A percentile compares a stretch with the other conserved stretches of the same genome.
Evolutionary conservation across 2,113 vertebrate species (phyloP).

Genomic region (Aramus guarauna): DNA sequence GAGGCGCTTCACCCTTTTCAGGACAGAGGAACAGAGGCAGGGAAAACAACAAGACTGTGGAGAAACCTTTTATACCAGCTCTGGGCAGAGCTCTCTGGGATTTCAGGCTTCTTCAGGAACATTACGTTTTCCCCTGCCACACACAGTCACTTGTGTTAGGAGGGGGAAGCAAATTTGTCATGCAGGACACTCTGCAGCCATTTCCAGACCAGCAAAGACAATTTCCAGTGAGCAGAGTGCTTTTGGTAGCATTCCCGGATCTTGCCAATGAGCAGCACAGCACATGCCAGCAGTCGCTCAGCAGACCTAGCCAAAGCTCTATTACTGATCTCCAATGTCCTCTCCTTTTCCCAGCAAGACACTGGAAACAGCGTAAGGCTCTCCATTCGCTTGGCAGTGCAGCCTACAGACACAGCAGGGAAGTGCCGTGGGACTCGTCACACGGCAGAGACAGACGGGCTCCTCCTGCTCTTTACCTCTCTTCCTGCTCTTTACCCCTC

Average conservation of each 20-base stretch:
- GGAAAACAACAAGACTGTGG: not conserved
- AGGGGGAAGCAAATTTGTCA: not conserved
- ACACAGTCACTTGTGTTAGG: not conserved
- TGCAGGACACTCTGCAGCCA: not conserved
- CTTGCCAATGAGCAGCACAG: not conserved
- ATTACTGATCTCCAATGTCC: not conserved
- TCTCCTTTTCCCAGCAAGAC: constrained; percentile 37
- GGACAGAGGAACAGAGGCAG: not conserved
- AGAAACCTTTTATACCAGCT: not conserved
- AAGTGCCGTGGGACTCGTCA: not conserved
- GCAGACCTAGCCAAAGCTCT: not conserved
- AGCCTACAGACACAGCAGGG: not conserved
- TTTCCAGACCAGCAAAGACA: not conserved
- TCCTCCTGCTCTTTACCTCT: not conserved
- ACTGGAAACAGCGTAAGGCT: constrained; percentile 30
- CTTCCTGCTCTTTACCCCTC: not conserved
- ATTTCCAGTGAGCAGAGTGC: not conserved
- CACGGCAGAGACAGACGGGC: constrained; percentile 24
- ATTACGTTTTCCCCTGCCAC: not conserved
- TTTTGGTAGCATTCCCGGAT: constrained; percentile 31
- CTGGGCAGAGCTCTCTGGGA: not conserved
- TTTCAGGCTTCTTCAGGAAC: not conserved
- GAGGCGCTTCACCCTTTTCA: not conserved
- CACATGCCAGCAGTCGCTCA: not conserved
- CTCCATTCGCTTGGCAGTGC: not conserved